Evolutionary conservation across 2,888 invertebrate species (phyloP).

Genomic region (Pseudococcus longispinus): DNA sequence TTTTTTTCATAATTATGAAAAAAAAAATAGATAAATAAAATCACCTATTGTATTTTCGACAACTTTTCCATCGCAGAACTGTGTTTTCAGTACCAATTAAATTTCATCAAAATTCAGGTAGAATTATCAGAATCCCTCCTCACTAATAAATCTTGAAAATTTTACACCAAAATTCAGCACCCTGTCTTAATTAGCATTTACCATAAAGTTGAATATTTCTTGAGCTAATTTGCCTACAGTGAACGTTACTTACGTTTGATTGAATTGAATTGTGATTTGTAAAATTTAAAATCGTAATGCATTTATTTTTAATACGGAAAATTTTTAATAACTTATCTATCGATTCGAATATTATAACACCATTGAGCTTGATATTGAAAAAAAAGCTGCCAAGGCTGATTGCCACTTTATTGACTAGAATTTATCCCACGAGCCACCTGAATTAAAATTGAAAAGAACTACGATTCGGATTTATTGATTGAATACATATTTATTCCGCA

Average conservation of each 20-base stretch:
- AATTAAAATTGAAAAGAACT: not conserved
- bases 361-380: not conserved
- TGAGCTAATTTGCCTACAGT: not conserved
- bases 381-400: not conserved
- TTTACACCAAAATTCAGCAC: not conserved
- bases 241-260: not conserved
- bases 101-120: too few relatives aligned
- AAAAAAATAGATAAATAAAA: too few relatives aligned
- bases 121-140: too few relatives aligned
- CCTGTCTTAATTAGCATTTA: not conserved
- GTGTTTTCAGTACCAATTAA: too few relatives aligned
- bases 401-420: too few relatives aligned
- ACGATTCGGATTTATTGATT: not conserved
- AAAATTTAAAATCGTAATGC: not conserved
- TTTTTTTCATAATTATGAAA: too few relatives aligned
- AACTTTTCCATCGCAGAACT: too few relatives aligned
- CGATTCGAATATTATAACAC: not conserved
- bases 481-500: too few relatives aligned
- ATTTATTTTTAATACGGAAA: not conserved
- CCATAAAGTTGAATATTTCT: not conserved
- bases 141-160: too few relatives aligned
- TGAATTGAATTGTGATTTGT: not conserved
- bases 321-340: not conserved
- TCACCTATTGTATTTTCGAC: too few relatives aligned
- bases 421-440: too few relatives aligned